These are phyloP conservation scores for Pampusana beccarii DNA, from an alignment of 2,113 vertebrate genomes.

Conservation along the genomic window DNA sequence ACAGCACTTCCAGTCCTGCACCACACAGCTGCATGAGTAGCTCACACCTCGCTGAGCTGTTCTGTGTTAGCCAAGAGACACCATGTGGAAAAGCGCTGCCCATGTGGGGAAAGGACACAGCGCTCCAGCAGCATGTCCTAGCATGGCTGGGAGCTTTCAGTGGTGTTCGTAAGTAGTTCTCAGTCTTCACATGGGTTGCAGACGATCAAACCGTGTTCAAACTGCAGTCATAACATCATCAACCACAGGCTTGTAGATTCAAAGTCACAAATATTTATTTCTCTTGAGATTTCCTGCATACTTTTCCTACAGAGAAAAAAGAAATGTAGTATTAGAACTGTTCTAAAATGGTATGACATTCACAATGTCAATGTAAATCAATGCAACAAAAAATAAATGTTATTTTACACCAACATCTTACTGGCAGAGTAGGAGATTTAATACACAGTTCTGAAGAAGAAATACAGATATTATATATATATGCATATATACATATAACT, in stretches of 20 bases:
- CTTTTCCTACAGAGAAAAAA: neutral
- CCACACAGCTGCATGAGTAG: rapidly evolving
- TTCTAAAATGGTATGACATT: neutral
- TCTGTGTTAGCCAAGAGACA: neutral
- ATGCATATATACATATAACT: neutral
- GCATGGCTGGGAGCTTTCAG: neutral
- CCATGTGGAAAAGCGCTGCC: neutral
- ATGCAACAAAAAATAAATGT: neutral
- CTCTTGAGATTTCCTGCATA: neutral
- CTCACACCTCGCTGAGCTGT: neutral
- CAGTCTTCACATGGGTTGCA: neutral
- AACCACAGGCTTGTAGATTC: neutral
- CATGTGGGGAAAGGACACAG: neutral
- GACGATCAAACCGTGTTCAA: neutral
- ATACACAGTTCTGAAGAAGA: neutral
- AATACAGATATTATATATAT: neutral
- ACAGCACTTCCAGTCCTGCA: neutral
- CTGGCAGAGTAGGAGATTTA: neutral
- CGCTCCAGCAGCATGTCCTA: rapidly evolving
- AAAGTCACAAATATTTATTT: neutral
- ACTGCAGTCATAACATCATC: neutral
- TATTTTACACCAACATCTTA: neutral
- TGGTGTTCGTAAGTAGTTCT: neutral
- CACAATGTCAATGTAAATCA: neutral
- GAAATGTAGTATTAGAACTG: neutral